Conservation (phyloP, 2,888 invertebrate genomes). For the Cheilosia scutellata region DNA sequence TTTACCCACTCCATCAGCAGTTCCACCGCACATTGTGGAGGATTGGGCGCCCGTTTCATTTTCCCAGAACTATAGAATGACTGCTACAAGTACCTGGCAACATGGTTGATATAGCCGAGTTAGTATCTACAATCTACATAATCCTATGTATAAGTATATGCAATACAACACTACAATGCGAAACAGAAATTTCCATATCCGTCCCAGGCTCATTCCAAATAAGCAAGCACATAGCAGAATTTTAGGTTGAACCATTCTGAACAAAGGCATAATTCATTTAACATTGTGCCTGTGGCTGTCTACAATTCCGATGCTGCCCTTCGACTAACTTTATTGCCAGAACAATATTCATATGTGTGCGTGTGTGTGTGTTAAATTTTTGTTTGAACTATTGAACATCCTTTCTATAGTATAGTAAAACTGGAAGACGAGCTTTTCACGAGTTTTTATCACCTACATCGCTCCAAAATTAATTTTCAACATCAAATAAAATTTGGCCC, state of each 20-base stretch:
- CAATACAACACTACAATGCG: slow-evolving; percentile 25
- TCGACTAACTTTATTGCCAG: slow-evolving; percentile 57
- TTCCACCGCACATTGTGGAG: neutral
- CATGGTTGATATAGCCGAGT: slow-evolving; percentile 24
- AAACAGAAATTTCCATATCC: slow-evolving; percentile 48
- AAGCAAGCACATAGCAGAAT: slow-evolving; percentile 25
- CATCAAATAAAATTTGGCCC: slow-evolving; percentile 43
- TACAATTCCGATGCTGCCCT: slow-evolving; percentile 59
- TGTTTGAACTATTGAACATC: slow-evolving; percentile 56
- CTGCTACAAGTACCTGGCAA: slow-evolving; percentile 44
- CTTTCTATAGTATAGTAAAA: slow-evolving; percentile 27
- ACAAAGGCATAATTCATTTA: slow-evolving; percentile 68
- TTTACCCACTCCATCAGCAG: slow-evolving; percentile 56
- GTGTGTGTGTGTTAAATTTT: slow-evolving; percentile 29
- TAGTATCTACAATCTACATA: neutral
- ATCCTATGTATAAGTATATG: neutral
- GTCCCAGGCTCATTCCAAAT: slow-evolving; percentile 14
- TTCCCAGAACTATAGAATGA: slow-evolving; percentile 28
- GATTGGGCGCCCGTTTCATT: slow-evolving; percentile 4
- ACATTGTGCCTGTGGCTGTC: slow-evolving; percentile 60
- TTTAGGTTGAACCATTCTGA: slow-evolving; percentile 49
- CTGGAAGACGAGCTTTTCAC: slow-evolving; percentile 23
- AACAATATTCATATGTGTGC: slow-evolving; percentile 43
- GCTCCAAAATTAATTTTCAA: slow-evolving; percentile 37
- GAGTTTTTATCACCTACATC: slow-evolving; percentile 30